Conservation (phyloP, 2,113 vertebrate genomes). For the Agapornis roseicollis region DNA sequence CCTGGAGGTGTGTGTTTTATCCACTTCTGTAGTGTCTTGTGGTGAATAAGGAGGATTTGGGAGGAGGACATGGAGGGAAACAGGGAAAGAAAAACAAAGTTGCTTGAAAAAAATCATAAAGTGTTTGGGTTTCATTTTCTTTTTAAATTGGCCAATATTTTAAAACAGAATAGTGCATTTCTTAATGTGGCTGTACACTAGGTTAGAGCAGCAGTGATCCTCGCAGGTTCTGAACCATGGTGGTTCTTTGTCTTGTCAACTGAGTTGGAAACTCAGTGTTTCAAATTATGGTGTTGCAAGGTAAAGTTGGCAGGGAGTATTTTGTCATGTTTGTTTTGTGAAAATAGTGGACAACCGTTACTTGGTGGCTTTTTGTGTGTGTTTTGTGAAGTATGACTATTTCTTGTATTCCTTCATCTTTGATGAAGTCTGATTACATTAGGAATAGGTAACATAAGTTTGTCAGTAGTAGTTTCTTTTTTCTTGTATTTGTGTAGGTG, state of each 20-base stretch:
- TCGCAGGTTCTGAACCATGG: neutral
- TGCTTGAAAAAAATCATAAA: neutral
- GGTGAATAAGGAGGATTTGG: neutral
- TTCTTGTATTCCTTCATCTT: neutral
- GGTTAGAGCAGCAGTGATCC: neutral
- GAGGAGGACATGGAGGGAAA: neutral
- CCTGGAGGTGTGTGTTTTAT: neutral
- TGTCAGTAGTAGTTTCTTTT: neutral
- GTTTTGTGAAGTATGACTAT: neutral
- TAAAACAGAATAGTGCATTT: neutral
- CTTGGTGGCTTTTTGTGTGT: neutral
- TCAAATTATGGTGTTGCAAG: neutral
- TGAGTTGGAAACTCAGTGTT: neutral
- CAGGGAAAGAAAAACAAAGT: neutral
- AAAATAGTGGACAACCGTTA: neutral
- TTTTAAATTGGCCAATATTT: neutral
- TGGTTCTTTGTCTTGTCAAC: neutral
- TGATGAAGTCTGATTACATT: neutral
- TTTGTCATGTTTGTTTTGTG: neutral
- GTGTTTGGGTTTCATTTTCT: neutral
- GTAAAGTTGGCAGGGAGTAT: neutral
- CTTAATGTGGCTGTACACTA: rapidly evolving
- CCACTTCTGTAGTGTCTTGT: neutral
- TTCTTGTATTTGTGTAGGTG: neutral
- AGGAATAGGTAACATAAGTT: neutral